Conservation (phyloP, 1,140 invertebrate genomes). For the Leptinotarsa defecta region DNA sequence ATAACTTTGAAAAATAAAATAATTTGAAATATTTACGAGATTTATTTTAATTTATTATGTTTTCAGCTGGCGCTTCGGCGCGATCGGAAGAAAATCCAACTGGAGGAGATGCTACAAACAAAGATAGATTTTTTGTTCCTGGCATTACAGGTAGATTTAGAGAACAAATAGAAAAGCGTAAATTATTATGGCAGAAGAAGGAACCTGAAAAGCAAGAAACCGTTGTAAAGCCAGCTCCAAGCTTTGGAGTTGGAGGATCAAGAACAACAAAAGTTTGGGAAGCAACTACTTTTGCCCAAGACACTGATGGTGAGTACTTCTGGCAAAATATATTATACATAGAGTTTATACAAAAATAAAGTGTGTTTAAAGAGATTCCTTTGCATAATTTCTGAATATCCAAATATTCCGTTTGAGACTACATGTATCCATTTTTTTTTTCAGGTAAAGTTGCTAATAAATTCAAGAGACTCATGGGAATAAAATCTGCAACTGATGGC, state of each 20-base stretch:
- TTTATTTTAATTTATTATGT: neutral
- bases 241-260: constrained; percentile 31
- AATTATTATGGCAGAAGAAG: constrained; percentile 81
- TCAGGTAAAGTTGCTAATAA: constrained; percentile 82
- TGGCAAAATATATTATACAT: neutral
- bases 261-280: constrained; percentile 74
- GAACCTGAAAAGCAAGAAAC: constrained; percentile 55
- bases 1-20: too few species aligned
- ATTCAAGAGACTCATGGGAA: constrained; percentile 95
- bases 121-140: constrained; percentile 78
- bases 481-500: constrained; percentile 67
- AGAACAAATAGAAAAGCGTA: constrained; percentile 83
- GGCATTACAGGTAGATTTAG: constrained; percentile 80
- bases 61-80: neutral
- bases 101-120: constrained; percentile 35
- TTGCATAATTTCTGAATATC: too few species aligned
- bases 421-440: too few species aligned
- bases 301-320: constrained; percentile 73
- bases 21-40: too few species aligned
- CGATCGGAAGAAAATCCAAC: neutral
- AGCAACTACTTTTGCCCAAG: constrained; percentile 82
- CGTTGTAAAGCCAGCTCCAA: constrained; percentile 45
- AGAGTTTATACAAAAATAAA: too few species aligned
- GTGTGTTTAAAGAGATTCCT: too few species aligned
- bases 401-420: too few species aligned